Evolutionary conservation across 2,113 vertebrate species (phyloP).

Genomic region (Oryzias javanicus): DNA sequence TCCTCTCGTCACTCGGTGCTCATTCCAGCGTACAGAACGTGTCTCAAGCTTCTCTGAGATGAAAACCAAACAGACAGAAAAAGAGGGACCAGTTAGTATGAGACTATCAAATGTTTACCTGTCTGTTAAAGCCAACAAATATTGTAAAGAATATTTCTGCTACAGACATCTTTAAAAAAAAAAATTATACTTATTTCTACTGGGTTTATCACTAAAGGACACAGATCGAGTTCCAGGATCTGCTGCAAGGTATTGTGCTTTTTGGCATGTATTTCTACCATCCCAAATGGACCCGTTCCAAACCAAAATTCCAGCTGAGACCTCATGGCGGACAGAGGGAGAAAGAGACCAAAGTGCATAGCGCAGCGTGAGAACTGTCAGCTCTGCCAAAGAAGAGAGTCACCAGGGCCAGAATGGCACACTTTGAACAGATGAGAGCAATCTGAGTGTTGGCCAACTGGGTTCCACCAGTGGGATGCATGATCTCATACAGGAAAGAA

Average conservation of each 20-base stretch:
- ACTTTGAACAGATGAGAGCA: slow-evolving; percentile 67
- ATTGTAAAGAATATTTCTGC: too few species aligned
- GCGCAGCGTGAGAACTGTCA: slow-evolving; percentile 48
- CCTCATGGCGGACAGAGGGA: slow-evolving; percentile 52
- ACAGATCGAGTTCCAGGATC: slow-evolving; percentile 36
- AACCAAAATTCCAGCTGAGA: slow-evolving; percentile 54
- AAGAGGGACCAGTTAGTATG: too few species aligned
- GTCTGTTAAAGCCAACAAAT: slow-evolving; percentile 5
- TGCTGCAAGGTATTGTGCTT: slow-evolving; percentile 42
- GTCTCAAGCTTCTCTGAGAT: slow-evolving; percentile 41
- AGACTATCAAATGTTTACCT: slow-evolving; percentile 10
- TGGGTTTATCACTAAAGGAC: slow-evolving; percentile 55
- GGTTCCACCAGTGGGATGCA: slow-evolving; percentile 45
- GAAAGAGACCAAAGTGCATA: slow-evolving; percentile 27
- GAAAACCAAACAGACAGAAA: not conserved
- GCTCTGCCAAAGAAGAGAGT: slow-evolving; percentile 49
- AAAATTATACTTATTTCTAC: slow-evolving; percentile 31
- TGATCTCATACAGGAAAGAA: slow-evolving; percentile 59
- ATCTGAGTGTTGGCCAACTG: slow-evolving; percentile 58
- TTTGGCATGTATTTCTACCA: slow-evolving; percentile 49
- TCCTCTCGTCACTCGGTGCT: slow-evolving; percentile 41
- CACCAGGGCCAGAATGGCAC: slow-evolving; percentile 58
- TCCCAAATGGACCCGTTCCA: slow-evolving; percentile 50
- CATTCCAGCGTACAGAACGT: slow-evolving; percentile 33
- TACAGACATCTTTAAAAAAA: slow-evolving; percentile 11